A percentile compares a stretch with the other conserved stretches of the same genome.
Conservation (phyloP, 2,888 invertebrate species). For the Incurvaria masculella region DNA sequence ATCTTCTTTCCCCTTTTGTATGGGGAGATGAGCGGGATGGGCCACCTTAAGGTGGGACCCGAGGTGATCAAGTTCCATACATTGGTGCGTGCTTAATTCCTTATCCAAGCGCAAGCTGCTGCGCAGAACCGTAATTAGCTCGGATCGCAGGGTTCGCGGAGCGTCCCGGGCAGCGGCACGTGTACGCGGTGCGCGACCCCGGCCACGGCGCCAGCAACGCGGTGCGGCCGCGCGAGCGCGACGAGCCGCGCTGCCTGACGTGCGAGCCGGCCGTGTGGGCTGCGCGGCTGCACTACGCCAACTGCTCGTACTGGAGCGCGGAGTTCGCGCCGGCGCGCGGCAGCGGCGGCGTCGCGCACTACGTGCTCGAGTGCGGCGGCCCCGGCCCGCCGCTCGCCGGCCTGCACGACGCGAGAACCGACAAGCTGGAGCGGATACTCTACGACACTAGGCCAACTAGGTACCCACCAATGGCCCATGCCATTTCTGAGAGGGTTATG, state of each 20-base stretch:
- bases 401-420: conserved; percentile 70
- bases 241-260: conserved; percentile 81
- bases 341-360: conserved; percentile 52
- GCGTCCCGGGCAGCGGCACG: conserved; percentile 81
- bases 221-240: conserved; percentile 51
- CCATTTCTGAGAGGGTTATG: no score
- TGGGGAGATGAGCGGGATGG: no score
- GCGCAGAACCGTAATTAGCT: no score
- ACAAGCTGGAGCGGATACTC: conserved; percentile 72
- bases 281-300: conserved; percentile 74
- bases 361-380: conserved; percentile 89
- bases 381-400: conserved; percentile 85
- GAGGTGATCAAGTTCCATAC: no score
- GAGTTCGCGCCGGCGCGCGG: conserved; percentile 60
- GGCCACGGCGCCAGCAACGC: conserved; percentile 54
- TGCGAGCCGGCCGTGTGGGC: conserved; percentile 82
- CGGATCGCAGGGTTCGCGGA: conserved; percentile 69
- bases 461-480: no score
- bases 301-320: conserved; percentile 85
- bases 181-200: conserved; percentile 82
- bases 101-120: no score
- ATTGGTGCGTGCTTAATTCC: no score
- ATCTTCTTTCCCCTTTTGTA: no score
- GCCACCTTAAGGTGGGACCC: no score
- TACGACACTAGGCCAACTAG: conserved; percentile 72